Conservation (phyloP, 2,797 vertebrate species). For the Furcifer pardalis region DNA sequence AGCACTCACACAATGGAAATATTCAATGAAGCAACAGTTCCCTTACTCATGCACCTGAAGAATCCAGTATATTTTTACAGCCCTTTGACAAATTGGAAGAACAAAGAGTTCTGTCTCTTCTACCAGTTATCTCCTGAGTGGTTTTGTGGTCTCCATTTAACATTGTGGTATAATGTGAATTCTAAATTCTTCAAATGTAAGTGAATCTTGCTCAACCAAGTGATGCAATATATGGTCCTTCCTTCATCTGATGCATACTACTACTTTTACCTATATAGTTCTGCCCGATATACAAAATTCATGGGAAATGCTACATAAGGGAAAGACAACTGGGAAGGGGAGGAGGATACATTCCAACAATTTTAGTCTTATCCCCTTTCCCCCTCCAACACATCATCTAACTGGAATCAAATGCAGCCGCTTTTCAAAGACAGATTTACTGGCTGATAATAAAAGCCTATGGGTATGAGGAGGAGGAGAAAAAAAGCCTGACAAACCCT, state of each 20-base stretch:
- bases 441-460: constrained; percentile 18
- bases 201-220: not conserved
- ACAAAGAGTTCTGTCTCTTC: no score
- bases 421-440: constrained; percentile 18
- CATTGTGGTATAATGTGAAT: not conserved
- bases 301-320: not conserved
- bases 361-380: not conserved
- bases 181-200: not conserved
- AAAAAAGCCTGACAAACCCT: not conserved
- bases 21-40: no score
- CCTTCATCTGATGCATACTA: not conserved
- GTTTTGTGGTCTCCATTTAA: not conserved
- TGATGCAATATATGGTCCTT: not conserved
- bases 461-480: not conserved
- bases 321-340: not conserved
- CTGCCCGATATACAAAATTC: not conserved
- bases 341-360: not conserved
- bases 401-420: not conserved
- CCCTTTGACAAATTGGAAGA: no score
- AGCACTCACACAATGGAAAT: no score
- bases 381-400: not conserved
- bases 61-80: no score
- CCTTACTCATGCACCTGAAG: no score
- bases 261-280: not conserved
- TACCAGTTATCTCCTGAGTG: no score